Evolutionary conservation across 1,140 invertebrate species (phyloP).

Genomic region (Tetramorium alpestre): DNA sequence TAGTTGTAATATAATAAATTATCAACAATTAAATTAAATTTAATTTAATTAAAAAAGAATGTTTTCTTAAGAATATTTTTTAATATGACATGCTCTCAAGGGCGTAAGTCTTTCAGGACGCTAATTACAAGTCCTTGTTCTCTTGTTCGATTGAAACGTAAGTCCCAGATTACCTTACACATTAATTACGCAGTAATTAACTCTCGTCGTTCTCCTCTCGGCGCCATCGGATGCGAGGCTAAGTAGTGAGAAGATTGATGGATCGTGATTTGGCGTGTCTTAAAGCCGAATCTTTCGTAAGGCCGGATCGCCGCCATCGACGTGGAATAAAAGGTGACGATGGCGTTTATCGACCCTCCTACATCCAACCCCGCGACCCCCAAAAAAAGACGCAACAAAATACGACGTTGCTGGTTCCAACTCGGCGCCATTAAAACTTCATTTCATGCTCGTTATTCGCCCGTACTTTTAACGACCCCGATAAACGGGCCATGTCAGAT

Average conservation of each 20-base stretch:
- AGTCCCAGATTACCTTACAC: slow-evolving; percentile 70
- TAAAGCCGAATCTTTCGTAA: slow-evolving; percentile 67
- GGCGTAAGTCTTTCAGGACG: slow-evolving; percentile 57
- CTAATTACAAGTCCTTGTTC: slow-evolving; percentile 63
- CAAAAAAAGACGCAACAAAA: slow-evolving; percentile 71
- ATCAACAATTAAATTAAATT: background rate
- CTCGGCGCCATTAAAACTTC: slow-evolving; percentile 71
- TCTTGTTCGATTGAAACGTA: slow-evolving; percentile 64
- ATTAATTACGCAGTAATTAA: slow-evolving; percentile 74
- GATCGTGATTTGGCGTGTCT: slow-evolving; percentile 64
- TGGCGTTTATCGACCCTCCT: slow-evolving; percentile 66
- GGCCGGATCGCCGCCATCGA: slow-evolving; percentile 44
- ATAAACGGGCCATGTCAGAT: slow-evolving; percentile 16
- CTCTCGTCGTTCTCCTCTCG: slow-evolving; percentile 51
- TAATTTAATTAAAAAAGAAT: background rate
- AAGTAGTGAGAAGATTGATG: slow-evolving; percentile 66
- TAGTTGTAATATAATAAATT: background rate
- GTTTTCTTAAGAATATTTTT: slow-evolving; percentile 26
- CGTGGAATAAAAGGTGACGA: slow-evolving; percentile 70
- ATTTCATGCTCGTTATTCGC: slow-evolving; percentile 64
- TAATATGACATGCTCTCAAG: background rate
- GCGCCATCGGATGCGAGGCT: slow-evolving; percentile 32
- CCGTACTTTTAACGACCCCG: slow-evolving; percentile 70
- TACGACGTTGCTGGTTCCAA: slow-evolving; percentile 68
- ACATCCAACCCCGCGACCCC: slow-evolving; percentile 19